Base-by-base conservation (phyloP, 1,140 invertebrate genomes). In the Rhysida immarginata region DNA sequence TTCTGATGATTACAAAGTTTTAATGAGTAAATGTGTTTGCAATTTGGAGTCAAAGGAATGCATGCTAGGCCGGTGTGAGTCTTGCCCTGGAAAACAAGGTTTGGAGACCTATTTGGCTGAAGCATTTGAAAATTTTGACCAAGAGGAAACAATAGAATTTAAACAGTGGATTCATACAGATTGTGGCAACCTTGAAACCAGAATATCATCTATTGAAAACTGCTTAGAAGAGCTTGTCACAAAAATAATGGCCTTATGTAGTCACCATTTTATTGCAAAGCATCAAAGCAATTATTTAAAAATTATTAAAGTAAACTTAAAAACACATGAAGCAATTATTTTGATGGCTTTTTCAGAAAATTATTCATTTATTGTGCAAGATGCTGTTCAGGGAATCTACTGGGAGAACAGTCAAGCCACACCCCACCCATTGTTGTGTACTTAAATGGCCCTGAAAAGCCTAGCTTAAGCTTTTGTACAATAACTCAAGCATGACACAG, bases 291-390 rank as follows among this genome's bases (percentile, higher is more conserved):
- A 52, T 21, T 35, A 52, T 26, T 23, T 52, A 8, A 21, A 26
- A 11, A 14, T 27, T 24, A 21, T 54, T n/a, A 62, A 59, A 41
- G 51, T 56, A 53, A 54, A 56, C 23, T 23, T 64, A 2, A 23
- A 23, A 2, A 25, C 50, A 14, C n/a, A 26, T 51, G 56, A 58
- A 41, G 57, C 29, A 35, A 27, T 64, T 18, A 29, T 63, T 23
- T 41, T 61, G 14, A 57, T 61, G 16, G 65, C 68, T 58, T 65
- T 68, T 62, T 63, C 64, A 54, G 60, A 69, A 62, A 67, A 66
- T 49, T 69, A 61, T 53, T 61, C 59, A 13, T 67, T 66, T 57
- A 26, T 64, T n/a, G 54, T 66, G 46, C 61, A 67, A 59, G 60
- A 68, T 59, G 61, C 58, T 46, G 59, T 60, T 23, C 63, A 68